These are phyloP conservation scores for Stenopsyche tienmushanensis DNA, from an alignment of 1,140 invertebrate genomes.

Conservation along the genomic window DNA sequence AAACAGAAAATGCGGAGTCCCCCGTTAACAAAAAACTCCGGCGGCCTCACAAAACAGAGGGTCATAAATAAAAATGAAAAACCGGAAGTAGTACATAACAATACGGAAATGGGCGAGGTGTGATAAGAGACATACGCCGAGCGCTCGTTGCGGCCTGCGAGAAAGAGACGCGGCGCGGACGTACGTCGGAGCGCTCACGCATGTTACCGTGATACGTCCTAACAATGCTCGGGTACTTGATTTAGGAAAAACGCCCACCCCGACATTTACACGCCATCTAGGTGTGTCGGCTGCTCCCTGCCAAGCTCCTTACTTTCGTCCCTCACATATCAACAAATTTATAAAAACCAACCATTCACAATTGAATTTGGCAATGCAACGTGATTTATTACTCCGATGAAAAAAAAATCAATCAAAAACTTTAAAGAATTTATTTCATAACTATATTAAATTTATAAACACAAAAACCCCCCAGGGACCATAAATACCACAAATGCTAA, in stretches of 20 bases:
- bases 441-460: too few species aligned
- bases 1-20: constrained; percentile 29
- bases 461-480: too few species aligned
- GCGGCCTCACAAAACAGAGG: constrained; percentile 24
- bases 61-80: constrained; percentile 42
- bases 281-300: too few species aligned
- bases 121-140: constrained; percentile 8
- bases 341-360: not conserved
- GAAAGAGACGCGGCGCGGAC: not conserved
- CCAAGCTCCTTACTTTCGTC: not conserved
- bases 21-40: constrained; percentile 9
- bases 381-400: too few species aligned
- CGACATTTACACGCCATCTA: too few species aligned
- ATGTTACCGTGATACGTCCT: constrained; percentile 27
- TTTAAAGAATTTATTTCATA: too few species aligned
- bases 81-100: constrained; percentile 40
- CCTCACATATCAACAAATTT: too few species aligned
- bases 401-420: too few species aligned
- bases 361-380: too few species aligned
- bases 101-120: constrained; percentile 34
- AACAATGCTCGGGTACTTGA: constrained; percentile 30
- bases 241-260: constrained; percentile 22
- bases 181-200: constrained; percentile 1
- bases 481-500: too few species aligned
- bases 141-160: not conserved